Conservation (phyloP, 30 jellyfish, hydroid and myxozoan genomes). For the Nemopilema nomurai region DNA sequence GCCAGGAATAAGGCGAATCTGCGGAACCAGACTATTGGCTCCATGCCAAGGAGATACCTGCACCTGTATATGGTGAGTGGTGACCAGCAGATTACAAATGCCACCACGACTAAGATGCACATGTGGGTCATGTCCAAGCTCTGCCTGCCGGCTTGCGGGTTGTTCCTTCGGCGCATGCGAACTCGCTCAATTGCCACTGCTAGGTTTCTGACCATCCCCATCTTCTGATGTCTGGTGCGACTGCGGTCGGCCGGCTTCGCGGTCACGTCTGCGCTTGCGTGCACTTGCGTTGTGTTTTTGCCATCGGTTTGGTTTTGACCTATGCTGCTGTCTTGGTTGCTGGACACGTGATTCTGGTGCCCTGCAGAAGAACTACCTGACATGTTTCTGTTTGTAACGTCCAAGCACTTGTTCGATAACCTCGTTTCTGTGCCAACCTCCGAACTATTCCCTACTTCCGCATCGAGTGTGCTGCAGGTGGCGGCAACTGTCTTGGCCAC, state of each 20-base stretch:
- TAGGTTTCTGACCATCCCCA: background rate
- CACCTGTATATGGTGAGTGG: constrained; percentile 31
- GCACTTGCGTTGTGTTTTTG: background rate
- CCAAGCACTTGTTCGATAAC: too few relatives aligned
- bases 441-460: too few relatives aligned
- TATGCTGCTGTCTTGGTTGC: background rate
- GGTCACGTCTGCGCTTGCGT: background rate
- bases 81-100: constrained; percentile 42
- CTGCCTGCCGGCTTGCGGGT: background rate
- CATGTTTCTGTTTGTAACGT: too few relatives aligned
- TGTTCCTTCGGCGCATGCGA: background rate
- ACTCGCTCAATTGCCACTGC: constrained; percentile 11
- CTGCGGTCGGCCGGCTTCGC: background rate
- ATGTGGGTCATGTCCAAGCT: constrained; percentile 36
- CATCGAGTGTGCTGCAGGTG: background rate
- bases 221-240: background rate
- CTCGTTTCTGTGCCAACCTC: too few relatives aligned
- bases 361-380: too few relatives aligned
- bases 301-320: background rate
- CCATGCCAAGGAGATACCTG: constrained; percentile 35
- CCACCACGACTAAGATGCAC: constrained; percentile 40
- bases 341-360: too few relatives aligned
- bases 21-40: constrained; percentile 51
- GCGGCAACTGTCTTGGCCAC: background rate
- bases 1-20: constrained; percentile 46